phyloP scores from a whole-genome alignment of 2,888 invertebrate genomes.

The Sarcophaga carnaria region DNA sequence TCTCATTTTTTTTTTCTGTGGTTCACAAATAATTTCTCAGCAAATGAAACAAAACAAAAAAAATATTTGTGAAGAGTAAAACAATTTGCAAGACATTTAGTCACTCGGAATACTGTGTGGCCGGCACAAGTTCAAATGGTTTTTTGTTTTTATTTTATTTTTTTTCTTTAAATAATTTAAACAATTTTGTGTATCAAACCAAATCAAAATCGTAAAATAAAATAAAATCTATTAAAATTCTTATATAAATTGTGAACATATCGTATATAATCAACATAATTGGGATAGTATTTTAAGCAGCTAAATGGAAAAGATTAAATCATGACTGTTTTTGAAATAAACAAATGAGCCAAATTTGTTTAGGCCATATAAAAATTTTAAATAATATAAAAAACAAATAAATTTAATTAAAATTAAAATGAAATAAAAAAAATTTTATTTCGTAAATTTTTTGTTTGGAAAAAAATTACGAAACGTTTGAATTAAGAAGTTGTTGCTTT shows the following conservation, averaged over 20 bases:
- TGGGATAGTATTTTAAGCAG: not conserved
- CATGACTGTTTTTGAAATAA: not conserved
- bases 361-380: not conserved
- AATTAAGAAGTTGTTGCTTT: not conserved
- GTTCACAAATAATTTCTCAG: constrained; percentile 18
- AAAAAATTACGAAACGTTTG: not conserved
- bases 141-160: too few species aligned
- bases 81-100: constrained; percentile 29
- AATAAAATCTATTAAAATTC: too few species aligned
- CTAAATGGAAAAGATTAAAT: constrained; percentile 12
- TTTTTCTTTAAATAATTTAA: not conserved
- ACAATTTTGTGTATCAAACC: not conserved
- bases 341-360: not conserved
- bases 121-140: not conserved
- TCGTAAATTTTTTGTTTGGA: not conserved
- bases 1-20: constrained; percentile 4
- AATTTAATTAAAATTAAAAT: not conserved
- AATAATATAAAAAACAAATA: not conserved
- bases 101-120: constrained; percentile 22
- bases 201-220: too few species aligned
- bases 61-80: not conserved
- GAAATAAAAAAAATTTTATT: not conserved
- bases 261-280: not conserved
- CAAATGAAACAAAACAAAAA: not conserved
- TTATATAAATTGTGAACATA: not conserved